These are phyloP conservation scores for Pao palembangensis DNA, from an alignment of 2,113 vertebrate species.

Conservation along the genomic window DNA sequence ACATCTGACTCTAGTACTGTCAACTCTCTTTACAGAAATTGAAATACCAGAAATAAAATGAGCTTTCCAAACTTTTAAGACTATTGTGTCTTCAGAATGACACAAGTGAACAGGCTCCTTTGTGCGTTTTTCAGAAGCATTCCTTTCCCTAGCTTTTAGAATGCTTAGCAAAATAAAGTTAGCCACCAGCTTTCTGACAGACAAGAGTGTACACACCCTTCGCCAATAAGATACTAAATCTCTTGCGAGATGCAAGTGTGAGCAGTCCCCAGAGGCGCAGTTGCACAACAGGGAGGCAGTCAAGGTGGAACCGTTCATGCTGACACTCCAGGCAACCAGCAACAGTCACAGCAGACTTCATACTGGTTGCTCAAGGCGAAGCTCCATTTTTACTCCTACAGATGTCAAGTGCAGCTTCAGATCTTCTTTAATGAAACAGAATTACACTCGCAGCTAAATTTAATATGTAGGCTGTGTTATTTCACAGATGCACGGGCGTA, in stretches of 20 bases:
- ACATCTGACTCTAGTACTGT: too few relatives aligned
- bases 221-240: slow-evolving; percentile 74
- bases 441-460: not conserved
- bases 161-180: slow-evolving; percentile 36
- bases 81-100: too few relatives aligned
- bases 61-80: too few relatives aligned
- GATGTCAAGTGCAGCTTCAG: slow-evolving; percentile 12
- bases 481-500: slow-evolving; percentile 12
- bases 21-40: too few relatives aligned
- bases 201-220: slow-evolving; percentile 48
- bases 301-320: slow-evolving; percentile 31
- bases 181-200: slow-evolving; percentile 28
- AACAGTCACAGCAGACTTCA: slow-evolving; percentile 25
- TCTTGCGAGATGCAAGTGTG: slow-evolving; percentile 58
- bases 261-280: slow-evolving; percentile 59
- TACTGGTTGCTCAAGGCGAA: slow-evolving; percentile 24
- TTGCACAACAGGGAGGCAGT: slow-evolving; percentile 58
- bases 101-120: too few relatives aligned
- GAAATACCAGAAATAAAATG: too few relatives aligned
- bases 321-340: slow-evolving; percentile 33
- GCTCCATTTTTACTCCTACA: not conserved
- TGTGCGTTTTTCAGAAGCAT: too few relatives aligned
- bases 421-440: slow-evolving; percentile 6
- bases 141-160: not conserved
- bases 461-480: slow-evolving; percentile 4